These are phyloP conservation scores for Aleiodes alternator DNA, from an alignment of 2,888 invertebrate genomes.

Conservation along the genomic window DNA sequence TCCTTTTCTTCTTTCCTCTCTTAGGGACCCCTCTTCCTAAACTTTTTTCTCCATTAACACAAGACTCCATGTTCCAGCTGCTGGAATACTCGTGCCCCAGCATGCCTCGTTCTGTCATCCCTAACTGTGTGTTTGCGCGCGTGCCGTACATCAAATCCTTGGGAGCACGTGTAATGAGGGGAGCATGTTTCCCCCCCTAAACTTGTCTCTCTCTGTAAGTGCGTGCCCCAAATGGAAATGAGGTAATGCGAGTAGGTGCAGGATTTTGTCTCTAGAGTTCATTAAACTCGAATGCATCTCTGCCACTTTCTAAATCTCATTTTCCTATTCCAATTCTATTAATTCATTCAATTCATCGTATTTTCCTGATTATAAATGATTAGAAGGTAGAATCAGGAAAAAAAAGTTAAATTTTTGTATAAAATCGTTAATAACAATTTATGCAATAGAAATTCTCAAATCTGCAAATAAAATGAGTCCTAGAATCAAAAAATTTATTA, in stretches of 20 bases:
- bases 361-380: too few species aligned
- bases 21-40: not conserved
- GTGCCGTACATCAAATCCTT: constrained; percentile 28
- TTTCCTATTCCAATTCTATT: not conserved
- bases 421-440: not conserved
- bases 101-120: constrained; percentile 32
- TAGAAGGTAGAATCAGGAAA: too few species aligned
- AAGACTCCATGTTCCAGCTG: constrained; percentile 18
- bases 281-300: constrained; percentile 18
- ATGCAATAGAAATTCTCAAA: too few species aligned
- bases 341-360: too few species aligned
- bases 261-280: not conserved
- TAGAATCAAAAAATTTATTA: too few species aligned
- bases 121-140: constrained; percentile 13
- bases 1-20: not conserved
- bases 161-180: constrained; percentile 18
- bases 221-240: not conserved
- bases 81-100: not conserved
- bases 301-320: not conserved
- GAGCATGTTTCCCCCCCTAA: not conserved
- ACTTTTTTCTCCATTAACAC: not conserved
- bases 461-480: too few species aligned
- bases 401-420: too few species aligned
- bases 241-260: constrained; percentile 14
- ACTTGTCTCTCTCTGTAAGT: not conserved